These are phyloP conservation scores for Calameuta pallipes DNA, from an alignment of 2,888 invertebrate species.

Conservation along the genomic window DNA sequence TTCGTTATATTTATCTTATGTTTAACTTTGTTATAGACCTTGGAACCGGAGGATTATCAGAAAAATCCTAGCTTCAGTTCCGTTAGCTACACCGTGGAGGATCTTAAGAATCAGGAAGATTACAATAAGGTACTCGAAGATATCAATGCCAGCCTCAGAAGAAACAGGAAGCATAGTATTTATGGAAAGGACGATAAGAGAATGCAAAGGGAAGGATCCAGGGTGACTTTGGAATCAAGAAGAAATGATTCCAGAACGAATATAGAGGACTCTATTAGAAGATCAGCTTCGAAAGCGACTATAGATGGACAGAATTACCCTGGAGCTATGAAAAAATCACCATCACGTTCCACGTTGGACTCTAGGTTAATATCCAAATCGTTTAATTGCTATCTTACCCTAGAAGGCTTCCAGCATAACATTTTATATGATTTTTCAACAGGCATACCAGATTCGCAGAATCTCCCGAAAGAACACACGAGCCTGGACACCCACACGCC, in stretches of 20 bases:
- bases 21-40: conserved; percentile 17
- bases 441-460: conserved; percentile 47
- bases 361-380: conserved; percentile 37
- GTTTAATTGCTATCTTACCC: neutral
- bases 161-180: conserved; percentile 34
- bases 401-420: neutral
- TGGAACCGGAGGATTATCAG: conserved; percentile 33
- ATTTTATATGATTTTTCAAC: neutral
- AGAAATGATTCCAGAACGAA: conserved; percentile 43
- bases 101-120: conserved; percentile 42
- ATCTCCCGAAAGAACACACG: conserved; percentile 37
- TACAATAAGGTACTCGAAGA: conserved; percentile 51
- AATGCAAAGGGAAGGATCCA: conserved; percentile 42
- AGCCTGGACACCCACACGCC: conserved; percentile 27
- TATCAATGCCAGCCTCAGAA: conserved; percentile 47
- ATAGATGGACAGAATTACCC: conserved; percentile 32
- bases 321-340: conserved; percentile 41
- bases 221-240: conserved; percentile 40
- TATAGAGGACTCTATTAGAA: conserved; percentile 32
- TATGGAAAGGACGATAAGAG: conserved; percentile 40
- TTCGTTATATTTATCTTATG: neutral
- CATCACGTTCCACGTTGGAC: conserved; percentile 49
- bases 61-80: conserved; percentile 21
- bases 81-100: conserved; percentile 27
- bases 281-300: conserved; percentile 35